A percentile compares a stretch with the other conserved stretches of the same genome.
phyloP scores from a whole-genome alignment of 2,797 vertebrate species.

The Apogon hyalosoma region DNA sequence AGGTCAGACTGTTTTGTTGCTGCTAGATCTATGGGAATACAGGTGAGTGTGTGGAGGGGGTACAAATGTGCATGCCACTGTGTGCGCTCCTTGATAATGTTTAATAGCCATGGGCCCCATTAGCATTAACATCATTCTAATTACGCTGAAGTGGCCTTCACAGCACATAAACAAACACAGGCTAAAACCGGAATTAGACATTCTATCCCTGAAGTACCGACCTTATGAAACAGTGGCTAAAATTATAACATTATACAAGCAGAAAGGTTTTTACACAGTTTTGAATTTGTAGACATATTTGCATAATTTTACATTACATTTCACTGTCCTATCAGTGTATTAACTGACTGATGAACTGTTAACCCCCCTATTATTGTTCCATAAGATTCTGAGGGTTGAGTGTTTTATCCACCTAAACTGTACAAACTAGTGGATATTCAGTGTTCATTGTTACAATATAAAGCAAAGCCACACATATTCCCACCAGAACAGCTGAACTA shows the following conservation, averaged over 20 bases:
- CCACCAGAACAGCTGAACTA: too few relatives aligned
- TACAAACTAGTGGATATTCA: neutral
- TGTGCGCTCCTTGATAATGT: slow-evolving; percentile 47
- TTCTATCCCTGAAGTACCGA: slow-evolving; percentile 40
- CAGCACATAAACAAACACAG: slow-evolving; percentile 56
- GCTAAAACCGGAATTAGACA: slow-evolving; percentile 31
- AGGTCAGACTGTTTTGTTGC: slow-evolving; percentile 65
- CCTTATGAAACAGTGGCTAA: slow-evolving; percentile 39
- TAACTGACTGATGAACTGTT: too few relatives aligned
- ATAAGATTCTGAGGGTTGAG: neutral
- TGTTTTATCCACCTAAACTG: neutral
- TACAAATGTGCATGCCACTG: slow-evolving; percentile 20
- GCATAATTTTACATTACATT: too few relatives aligned
- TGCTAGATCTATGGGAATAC: slow-evolving; percentile 39
- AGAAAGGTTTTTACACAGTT: slow-evolving; percentile 4
- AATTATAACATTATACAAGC: slow-evolving; percentile 29
- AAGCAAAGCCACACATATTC: too few relatives aligned
- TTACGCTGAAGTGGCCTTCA: slow-evolving; percentile 58
- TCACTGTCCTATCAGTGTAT: too few relatives aligned
- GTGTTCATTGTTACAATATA: too few relatives aligned
- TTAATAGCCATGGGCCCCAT: slow-evolving; percentile 58
- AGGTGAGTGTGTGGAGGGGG: slow-evolving; percentile 31
- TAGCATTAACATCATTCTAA: slow-evolving; percentile 72
- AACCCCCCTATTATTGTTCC: too few relatives aligned
- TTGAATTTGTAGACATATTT: neutral